Conservation (phyloP, 37 sponge, comb jelly and placozoan genomes). For the Oopsacas minuta region DNA sequence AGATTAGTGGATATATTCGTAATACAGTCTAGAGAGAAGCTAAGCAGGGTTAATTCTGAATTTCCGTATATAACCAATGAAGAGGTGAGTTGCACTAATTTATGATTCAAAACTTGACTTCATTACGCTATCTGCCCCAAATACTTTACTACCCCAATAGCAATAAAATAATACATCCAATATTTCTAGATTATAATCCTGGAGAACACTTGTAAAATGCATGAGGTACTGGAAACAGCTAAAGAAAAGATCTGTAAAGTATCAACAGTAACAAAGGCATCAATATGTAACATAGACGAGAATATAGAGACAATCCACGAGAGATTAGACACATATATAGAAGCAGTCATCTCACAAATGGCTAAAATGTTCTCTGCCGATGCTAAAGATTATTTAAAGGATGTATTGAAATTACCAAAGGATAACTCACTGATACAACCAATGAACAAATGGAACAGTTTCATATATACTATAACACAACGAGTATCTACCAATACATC, state of each 20-base stretch:
- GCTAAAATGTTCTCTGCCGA: neutral
- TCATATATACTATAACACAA: neutral
- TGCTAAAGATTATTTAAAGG: neutral
- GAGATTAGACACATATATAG: neutral
- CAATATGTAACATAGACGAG: neutral
- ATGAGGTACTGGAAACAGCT: neutral
- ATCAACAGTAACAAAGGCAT: neutral
- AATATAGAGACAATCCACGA: neutral
- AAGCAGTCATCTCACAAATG: neutral
- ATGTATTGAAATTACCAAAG: neutral
- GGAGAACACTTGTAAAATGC: neutral
- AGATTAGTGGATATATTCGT: slow-evolving; percentile 6
- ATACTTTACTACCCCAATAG: no score
- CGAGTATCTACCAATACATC: neutral
- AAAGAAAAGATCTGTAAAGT: neutral
- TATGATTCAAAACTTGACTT: no score
- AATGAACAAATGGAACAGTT: neutral
- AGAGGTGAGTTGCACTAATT: slow-evolving; percentile 10
- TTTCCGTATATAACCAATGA: neutral
- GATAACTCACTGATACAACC: neutral
- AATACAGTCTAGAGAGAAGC: neutral
- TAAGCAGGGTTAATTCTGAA: neutral
- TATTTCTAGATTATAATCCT: neutral
- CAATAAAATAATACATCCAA: neutral
- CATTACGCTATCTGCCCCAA: no score